These are phyloP conservation scores for Todiramphus chloris DNA, from an alignment of 2,113 vertebrate genomes.

Conservation along the genomic window DNA sequence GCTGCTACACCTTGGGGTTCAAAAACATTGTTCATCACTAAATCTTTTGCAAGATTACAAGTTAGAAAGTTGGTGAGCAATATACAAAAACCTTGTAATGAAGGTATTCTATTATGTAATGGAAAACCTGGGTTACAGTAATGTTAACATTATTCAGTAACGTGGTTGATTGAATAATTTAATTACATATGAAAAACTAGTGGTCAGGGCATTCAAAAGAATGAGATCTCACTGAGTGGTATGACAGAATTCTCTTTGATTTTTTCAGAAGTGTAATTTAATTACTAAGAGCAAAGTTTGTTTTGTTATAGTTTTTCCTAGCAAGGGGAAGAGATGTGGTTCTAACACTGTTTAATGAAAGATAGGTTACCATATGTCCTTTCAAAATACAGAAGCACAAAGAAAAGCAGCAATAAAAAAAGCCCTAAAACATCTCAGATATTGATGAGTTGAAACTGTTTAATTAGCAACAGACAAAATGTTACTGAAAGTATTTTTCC, in stretches of 20 bases:
- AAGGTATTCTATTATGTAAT: neutral
- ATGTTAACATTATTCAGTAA: neutral
- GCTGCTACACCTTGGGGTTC: neutral
- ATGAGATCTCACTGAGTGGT: neutral
- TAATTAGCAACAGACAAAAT: neutral
- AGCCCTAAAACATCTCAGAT: neutral
- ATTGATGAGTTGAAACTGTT: neutral
- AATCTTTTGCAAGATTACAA: neutral
- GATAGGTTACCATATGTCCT: neutral
- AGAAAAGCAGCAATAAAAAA: neutral
- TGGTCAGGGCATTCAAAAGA: neutral
- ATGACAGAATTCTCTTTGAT: neutral
- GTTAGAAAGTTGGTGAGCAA: neutral
- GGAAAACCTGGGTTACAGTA: neutral
- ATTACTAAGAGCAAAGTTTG: neutral
- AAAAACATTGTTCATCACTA: neutral
- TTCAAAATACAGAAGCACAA: neutral
- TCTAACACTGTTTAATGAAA: neutral
- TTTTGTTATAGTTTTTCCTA: neutral
- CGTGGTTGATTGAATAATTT: neutral
- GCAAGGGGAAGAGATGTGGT: neutral
- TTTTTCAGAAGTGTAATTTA: neutral
- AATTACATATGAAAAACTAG: neutral
- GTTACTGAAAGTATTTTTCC: neutral
- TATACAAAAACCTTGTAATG: neutral